Evolutionary conservation across 1,140 invertebrate genomes (phyloP).

Genomic region (Oryctes rhinoceros): DNA sequence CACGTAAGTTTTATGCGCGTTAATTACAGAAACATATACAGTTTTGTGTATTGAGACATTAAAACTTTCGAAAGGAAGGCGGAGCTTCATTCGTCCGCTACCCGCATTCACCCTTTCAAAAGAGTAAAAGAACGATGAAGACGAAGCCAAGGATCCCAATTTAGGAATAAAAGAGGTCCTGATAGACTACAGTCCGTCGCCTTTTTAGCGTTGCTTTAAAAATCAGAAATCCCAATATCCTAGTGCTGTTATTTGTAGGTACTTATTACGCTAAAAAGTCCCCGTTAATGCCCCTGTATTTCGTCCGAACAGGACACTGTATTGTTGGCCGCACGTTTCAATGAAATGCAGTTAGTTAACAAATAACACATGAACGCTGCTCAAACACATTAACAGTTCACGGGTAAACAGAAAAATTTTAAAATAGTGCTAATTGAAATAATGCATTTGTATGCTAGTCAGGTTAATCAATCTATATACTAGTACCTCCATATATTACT

Average conservation of each 20-base stretch:
- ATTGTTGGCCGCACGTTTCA: conserved; percentile 39
- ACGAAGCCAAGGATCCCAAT: not conserved
- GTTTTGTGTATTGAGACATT: conserved; percentile 25
- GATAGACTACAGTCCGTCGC: conserved; percentile 10
- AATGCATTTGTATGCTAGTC: conserved; percentile 37
- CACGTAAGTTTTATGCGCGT: not conserved
- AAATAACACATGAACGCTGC: conserved; percentile 42
- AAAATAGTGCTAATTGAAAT: conserved; percentile 42
- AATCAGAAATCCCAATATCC: conserved; percentile 32
- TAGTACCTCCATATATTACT: not conserved
- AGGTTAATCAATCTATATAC: conserved; percentile 28
- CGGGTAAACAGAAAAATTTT: conserved; percentile 42
- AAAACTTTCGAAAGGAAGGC: not conserved
- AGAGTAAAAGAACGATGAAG: not conserved
- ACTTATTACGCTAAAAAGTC: conserved; percentile 42
- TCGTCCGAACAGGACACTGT: conserved; percentile 23
- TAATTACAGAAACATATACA: conserved; percentile 15
- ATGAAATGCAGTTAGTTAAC: conserved; percentile 41
- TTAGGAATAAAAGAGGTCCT: conserved; percentile 16
- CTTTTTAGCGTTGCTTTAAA: conserved; percentile 17
- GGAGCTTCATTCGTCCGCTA: not conserved
- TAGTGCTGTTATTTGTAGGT: conserved; percentile 38
- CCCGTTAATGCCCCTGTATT: conserved; percentile 26
- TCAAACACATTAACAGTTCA: conserved; percentile 43
- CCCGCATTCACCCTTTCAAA: not conserved